phyloP scores from a whole-genome alignment of 2,113 vertebrate species.

The Rostratula benghalensis region DNA sequence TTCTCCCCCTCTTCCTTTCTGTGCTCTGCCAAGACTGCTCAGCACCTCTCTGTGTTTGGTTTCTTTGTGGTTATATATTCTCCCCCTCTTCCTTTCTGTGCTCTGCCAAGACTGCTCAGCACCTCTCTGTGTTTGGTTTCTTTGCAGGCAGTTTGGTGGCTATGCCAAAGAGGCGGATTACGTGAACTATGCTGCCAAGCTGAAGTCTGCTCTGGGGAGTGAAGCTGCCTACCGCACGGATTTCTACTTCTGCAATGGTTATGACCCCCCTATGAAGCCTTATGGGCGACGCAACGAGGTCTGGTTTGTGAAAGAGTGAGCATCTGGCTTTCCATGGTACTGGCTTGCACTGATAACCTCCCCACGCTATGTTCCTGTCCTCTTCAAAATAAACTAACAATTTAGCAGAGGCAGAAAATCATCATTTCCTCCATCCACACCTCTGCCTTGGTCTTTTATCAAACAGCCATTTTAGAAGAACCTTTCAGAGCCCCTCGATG shows the following conservation, averaged over 20 bases:
- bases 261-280: slow-evolving; percentile 89
- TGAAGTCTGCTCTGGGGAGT: slow-evolving; percentile 82
- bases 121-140: not conserved
- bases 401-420: not conserved
- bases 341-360: not conserved
- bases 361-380: not conserved
- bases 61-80: not conserved
- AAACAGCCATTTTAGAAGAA: not conserved
- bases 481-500: not conserved
- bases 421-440: not conserved
- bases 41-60: not conserved
- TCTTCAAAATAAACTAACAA: slow-evolving; percentile 32
- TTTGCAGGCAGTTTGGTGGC: slow-evolving; percentile 88
- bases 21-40: not conserved
- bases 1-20: not conserved
- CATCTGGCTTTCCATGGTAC: not conserved
- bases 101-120: not conserved
- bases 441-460: not conserved
- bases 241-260: slow-evolving; percentile 87
- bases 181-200: slow-evolving; percentile 77
- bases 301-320: slow-evolving; percentile 87
- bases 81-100: not conserved
- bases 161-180: slow-evolving; percentile 88
- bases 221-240: slow-evolving; percentile 80
- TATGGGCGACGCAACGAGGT: slow-evolving; percentile 89